These are phyloP conservation scores for Hydropsyche betteni DNA, from an alignment of 2,888 invertebrate genomes.

Conservation along the genomic window DNA sequence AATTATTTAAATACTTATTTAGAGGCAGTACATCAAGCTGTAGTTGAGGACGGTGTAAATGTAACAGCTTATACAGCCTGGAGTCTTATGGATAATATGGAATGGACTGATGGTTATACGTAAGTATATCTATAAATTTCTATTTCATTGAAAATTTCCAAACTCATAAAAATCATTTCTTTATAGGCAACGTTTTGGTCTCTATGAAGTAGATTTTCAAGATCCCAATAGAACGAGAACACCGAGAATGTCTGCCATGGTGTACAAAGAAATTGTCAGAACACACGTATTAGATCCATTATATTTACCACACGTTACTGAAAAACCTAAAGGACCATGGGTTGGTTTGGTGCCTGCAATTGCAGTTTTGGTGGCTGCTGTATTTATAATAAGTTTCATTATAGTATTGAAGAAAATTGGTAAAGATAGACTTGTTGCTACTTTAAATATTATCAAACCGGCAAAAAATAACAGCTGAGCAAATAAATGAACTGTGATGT, in stretches of 20 bases:
- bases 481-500: background rate
- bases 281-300: constrained; percentile 53
- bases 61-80: constrained; percentile 74
- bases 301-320: constrained; percentile 45
- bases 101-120: constrained; percentile 76
- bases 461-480: constrained; percentile 41
- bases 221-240: constrained; percentile 67
- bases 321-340: constrained; percentile 47
- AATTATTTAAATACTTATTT: constrained; percentile 53
- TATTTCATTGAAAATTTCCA: background rate
- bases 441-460: constrained; percentile 44
- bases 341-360: constrained; percentile 46
- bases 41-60: constrained; percentile 66
- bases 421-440: constrained; percentile 47
- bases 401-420: constrained; percentile 50
- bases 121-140: constrained; percentile 55
- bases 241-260: constrained; percentile 67
- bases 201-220: constrained; percentile 71
- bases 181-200: constrained; percentile 68
- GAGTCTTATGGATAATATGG: constrained; percentile 80
- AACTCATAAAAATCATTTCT: background rate
- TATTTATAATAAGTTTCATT: constrained; percentile 51
- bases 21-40: constrained; percentile 52
- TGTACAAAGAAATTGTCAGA: constrained; percentile 60
- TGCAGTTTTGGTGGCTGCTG: constrained; percentile 45